Conservation (phyloP, 2,797 vertebrate genomes). For the Vultur gryphus region DNA sequence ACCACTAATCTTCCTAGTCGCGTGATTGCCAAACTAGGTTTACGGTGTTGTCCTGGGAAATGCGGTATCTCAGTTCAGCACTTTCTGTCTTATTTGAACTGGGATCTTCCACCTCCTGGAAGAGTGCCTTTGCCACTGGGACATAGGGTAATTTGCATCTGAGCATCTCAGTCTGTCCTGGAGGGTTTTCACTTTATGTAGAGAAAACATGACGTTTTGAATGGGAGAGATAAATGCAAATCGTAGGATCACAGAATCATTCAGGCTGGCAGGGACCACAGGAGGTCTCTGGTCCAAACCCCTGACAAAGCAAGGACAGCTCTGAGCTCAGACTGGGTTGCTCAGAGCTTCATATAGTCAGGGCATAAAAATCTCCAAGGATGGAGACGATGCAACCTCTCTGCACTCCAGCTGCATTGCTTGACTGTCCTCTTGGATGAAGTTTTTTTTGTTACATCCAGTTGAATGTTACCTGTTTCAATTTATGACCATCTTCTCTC, state of each 20-base stretch:
- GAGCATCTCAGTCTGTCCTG: background rate
- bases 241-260: background rate
- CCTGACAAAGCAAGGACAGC: background rate
- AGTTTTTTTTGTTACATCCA: background rate
- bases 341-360: background rate
- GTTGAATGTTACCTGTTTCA: background rate
- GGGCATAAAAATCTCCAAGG: background rate
- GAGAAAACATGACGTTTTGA: background rate
- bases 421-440: background rate
- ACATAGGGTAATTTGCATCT: background rate
- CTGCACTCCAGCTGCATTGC: background rate
- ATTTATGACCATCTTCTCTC: background rate
- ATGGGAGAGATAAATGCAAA: background rate
- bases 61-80: background rate
- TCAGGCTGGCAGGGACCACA: background rate
- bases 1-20: background rate
- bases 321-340: background rate
- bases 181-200: background rate
- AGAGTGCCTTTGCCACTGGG: background rate
- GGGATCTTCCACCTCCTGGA: background rate
- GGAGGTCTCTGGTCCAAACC: background rate
- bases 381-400: background rate
- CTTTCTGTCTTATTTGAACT: background rate
- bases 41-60: background rate
- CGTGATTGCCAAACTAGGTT: background rate